These are phyloP conservation scores for Pluvianellus socialis DNA, from an alignment of 2,113 vertebrate species.

Conservation along the genomic window DNA sequence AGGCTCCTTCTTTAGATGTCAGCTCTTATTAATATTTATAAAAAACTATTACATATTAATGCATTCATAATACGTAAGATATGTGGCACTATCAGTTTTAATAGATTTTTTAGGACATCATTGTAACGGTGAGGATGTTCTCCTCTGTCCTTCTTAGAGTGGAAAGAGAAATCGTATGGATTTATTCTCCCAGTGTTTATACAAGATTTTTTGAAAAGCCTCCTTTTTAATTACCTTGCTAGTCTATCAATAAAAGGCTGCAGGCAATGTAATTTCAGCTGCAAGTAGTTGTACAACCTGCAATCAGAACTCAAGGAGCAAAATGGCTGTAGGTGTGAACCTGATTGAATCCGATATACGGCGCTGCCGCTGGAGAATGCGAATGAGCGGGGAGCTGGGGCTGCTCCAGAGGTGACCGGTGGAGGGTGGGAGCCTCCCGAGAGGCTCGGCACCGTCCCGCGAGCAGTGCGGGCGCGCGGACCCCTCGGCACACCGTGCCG, in stretches of 20 bases:
- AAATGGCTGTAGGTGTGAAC: background rate
- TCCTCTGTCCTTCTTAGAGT: background rate
- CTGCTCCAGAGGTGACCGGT: background rate
- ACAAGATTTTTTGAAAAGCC: constrained; percentile 14
- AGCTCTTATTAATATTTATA: constrained; percentile 68
- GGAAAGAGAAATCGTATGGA: constrained; percentile 26
- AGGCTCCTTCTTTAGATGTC: background rate
- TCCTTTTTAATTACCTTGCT: constrained; percentile 47
- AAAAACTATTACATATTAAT: constrained; percentile 51
- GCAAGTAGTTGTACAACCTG: background rate
- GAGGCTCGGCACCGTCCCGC: rapidly evolving
- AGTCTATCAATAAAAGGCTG: constrained; percentile 25
- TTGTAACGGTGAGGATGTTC: background rate
- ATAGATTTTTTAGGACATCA: background rate
- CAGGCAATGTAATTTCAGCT: constrained; percentile 1
- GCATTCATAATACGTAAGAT: constrained; percentile 37
- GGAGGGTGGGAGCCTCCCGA: background rate
- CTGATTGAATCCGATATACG: background rate
- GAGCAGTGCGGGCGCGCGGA: rapidly evolving
- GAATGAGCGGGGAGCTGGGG: rapidly evolving
- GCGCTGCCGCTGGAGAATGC: background rate
- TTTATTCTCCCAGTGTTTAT: constrained; percentile 25
- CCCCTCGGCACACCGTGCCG: rapidly evolving
- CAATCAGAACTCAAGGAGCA: background rate
- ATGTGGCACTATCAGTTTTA: background rate